Conservation (phyloP, 2,888 invertebrate genomes). For the Meandrusa payeni region DNA sequence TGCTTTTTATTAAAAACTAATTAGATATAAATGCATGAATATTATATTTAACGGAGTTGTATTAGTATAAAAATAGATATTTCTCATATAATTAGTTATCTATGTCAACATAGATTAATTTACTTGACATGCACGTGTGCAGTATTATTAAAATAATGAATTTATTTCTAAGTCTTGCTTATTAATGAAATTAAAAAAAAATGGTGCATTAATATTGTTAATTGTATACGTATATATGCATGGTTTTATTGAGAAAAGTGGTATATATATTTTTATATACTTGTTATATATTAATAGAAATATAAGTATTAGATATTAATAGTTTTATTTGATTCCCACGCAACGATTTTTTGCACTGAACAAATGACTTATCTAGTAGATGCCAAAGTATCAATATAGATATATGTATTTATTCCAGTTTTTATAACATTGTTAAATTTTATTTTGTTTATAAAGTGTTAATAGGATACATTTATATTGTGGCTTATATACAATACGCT, state of each 20-base stretch:
- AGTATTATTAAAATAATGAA: slow-evolving; percentile 62
- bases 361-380: slow-evolving; percentile 2
- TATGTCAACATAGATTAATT: slow-evolving; percentile 57
- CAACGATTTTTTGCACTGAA: neutral
- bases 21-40: slow-evolving; percentile 11
- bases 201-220: slow-evolving; percentile 37
- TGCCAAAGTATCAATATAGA: slow-evolving; percentile 13
- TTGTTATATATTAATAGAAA: slow-evolving; percentile 16
- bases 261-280: slow-evolving; percentile 21
- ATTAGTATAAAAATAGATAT: slow-evolving; percentile 24
- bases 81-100: slow-evolving; percentile 48
- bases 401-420: slow-evolving; percentile 7
- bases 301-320: slow-evolving; percentile 9
- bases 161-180: slow-evolving; percentile 46
- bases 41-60: slow-evolving; percentile 9
- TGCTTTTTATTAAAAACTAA: slow-evolving; percentile 8
- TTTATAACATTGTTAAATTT: slow-evolving; percentile 10
- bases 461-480: too few relatives aligned
- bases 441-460: too few relatives aligned
- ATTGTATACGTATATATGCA: slow-evolving; percentile 23
- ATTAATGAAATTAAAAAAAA: slow-evolving; percentile 34
- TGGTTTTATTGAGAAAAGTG: slow-evolving; percentile 13
- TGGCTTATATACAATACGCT: too few relatives aligned
- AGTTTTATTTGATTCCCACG: slow-evolving; percentile 13
- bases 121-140: slow-evolving; percentile 59